These are phyloP conservation scores for Drosophila nigrodunni DNA, from an alignment of 1,140 invertebrate species.

Conservation along the genomic window DNA sequence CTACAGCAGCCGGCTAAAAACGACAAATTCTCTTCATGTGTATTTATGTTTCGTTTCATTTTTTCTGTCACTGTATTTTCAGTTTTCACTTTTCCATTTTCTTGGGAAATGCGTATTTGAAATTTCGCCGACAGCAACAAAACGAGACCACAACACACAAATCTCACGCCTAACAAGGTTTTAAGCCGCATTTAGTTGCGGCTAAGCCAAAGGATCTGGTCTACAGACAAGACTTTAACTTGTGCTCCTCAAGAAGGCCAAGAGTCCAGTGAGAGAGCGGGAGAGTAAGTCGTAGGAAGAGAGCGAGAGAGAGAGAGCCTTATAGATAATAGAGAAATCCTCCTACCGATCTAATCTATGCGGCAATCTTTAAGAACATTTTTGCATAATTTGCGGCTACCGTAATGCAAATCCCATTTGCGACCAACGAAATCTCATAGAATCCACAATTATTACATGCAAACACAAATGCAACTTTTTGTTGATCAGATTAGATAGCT, in stretches of 20 bases:
- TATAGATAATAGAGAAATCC: not conserved
- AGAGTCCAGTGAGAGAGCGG: not conserved
- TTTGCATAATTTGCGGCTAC: constrained; percentile 73
- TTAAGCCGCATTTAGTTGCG: constrained; percentile 78
- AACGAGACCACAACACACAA: constrained; percentile 40
- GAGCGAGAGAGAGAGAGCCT: not conserved
- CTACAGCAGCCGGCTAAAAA: constrained; percentile 33
- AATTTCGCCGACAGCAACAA: constrained; percentile 64
- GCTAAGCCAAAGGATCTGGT: constrained; percentile 55
- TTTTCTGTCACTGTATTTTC: not conserved
- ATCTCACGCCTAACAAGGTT: constrained; percentile 77
- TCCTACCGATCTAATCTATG: constrained; percentile 54
- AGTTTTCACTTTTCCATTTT: constrained; percentile 41
- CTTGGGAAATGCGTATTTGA: constrained; percentile 64
- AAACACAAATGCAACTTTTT: not conserved
- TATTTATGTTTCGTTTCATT: not conserved
- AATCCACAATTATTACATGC: constrained; percentile 30
- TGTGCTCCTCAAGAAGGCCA: not conserved
- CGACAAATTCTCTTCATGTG: constrained; percentile 36
- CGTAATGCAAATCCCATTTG: constrained; percentile 65
- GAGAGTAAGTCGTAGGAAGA: not conserved
- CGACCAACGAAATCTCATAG: constrained; percentile 25
- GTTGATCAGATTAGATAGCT: not conserved
- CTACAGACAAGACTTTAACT: constrained; percentile 14
- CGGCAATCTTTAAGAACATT: constrained; percentile 73